These are phyloP conservation scores for Spizella passerina DNA, from an alignment of 2,797 vertebrate genomes.

Conservation along the genomic window DNA sequence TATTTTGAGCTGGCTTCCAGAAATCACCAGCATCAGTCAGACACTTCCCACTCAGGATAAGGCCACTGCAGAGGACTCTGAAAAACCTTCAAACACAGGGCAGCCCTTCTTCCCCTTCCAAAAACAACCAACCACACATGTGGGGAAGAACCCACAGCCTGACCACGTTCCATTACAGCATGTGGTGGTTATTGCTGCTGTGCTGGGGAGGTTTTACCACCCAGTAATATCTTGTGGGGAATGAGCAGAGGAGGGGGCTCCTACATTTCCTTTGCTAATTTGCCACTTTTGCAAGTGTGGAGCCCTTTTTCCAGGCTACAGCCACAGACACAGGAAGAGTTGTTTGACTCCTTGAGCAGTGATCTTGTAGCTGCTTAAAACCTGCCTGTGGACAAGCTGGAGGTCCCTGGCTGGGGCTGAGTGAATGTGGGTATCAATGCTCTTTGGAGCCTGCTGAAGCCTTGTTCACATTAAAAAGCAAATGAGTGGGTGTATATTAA, in stretches of 20 bases:
- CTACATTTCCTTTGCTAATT: not conserved
- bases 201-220: not conserved
- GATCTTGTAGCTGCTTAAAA: not conserved
- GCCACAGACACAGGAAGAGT: not conserved
- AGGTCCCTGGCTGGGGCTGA: not conserved
- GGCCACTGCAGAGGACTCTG: not conserved
- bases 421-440: not conserved
- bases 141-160: not conserved
- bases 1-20: not conserved
- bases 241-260: not conserved
- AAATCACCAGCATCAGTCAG: not conserved
- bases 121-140: not conserved
- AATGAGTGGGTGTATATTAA: not conserved
- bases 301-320: not conserved
- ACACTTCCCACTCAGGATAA: not conserved
- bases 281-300: not conserved
- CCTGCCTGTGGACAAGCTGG: not conserved
- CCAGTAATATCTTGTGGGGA: accelerated
- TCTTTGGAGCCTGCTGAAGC: not conserved
- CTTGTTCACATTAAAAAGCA: not conserved
- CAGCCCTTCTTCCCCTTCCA: not conserved
- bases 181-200: accelerated
- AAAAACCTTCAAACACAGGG: not conserved
- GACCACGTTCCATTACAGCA: not conserved
- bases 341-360: not conserved